Conservation (phyloP, 2,888 invertebrate genomes). For the Deilephila elpenor region DNA sequence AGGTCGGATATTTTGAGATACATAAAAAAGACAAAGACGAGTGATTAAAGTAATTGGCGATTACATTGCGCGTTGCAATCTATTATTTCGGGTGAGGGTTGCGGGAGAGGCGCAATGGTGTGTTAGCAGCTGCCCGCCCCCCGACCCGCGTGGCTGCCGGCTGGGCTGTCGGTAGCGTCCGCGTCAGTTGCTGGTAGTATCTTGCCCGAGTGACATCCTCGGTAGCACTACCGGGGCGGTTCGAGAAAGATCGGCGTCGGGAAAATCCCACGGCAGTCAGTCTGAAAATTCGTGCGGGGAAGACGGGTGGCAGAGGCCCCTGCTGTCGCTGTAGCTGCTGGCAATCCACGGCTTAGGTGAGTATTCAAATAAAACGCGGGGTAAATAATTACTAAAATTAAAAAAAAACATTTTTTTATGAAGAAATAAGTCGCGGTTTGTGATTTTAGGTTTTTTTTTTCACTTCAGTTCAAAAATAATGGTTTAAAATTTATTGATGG, state of each 20-base stretch:
- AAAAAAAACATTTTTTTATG: no score
- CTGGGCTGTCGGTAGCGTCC: neutral
- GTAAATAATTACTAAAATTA: no score
- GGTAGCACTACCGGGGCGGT: neutral
- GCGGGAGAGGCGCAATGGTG: neutral
- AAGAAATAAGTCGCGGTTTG: no score
- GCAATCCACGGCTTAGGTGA: neutral
- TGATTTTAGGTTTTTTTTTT: no score
- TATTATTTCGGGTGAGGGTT: no score
- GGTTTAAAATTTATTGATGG: no score
- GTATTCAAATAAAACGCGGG: neutral
- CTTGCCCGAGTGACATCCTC: neutral
- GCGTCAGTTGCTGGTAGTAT: neutral
- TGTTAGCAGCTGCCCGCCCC: neutral
- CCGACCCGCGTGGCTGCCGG: neutral
- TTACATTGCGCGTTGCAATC: no score
- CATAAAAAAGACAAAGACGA: no score
- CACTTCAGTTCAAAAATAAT: no score
- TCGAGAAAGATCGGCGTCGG: neutral
- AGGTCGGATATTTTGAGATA: no score
- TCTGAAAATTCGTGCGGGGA: neutral
- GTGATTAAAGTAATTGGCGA: no score
- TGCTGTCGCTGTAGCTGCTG: neutral
- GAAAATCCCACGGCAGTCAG: neutral
- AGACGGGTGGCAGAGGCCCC: neutral